These are phyloP conservation scores for Synergus itoensis DNA, from an alignment of 2,888 invertebrate species.

Conservation along the genomic window DNA sequence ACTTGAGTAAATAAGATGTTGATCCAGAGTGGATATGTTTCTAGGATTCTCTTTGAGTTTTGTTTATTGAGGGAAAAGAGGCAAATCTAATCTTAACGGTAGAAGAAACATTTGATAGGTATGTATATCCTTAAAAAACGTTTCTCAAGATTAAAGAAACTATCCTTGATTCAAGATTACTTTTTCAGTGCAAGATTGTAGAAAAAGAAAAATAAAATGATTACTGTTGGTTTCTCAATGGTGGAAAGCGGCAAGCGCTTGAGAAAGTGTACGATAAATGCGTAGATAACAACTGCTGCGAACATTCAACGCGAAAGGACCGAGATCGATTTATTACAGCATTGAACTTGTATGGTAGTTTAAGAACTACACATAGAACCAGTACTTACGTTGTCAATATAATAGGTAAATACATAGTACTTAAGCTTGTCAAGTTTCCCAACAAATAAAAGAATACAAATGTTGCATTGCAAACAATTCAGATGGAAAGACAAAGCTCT, in stretches of 20 bases:
- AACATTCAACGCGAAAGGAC: constrained; percentile 15
- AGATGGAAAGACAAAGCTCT: neutral
- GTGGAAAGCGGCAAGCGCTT: neutral
- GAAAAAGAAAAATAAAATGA: neutral
- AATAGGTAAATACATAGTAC: constrained; percentile 13
- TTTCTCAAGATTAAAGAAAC: neutral
- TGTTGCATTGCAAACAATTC: neutral
- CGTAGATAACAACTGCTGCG: neutral
- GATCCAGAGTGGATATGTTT: neutral
- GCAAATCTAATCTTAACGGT: too few relatives aligned
- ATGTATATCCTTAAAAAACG: too few relatives aligned
- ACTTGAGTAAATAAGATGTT: neutral
- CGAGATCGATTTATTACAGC: constrained; percentile 28
- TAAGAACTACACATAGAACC: neutral
- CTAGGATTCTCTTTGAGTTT: neutral
- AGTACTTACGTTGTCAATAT: neutral
- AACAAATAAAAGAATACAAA: neutral
- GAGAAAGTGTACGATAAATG: constrained; percentile 11
- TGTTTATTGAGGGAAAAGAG: neutral
- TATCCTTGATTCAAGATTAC: neutral
- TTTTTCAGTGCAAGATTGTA: neutral
- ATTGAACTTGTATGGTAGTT: constrained; percentile 24
- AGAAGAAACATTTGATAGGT: too few relatives aligned
- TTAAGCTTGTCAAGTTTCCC: neutral
- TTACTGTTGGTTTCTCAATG: neutral